Percentiles rank a stretch among this genome's conserved stretches.
Evolutionary conservation across 2,888 invertebrate genomes (phyloP).

Genomic region (Protonemura montana): DNA sequence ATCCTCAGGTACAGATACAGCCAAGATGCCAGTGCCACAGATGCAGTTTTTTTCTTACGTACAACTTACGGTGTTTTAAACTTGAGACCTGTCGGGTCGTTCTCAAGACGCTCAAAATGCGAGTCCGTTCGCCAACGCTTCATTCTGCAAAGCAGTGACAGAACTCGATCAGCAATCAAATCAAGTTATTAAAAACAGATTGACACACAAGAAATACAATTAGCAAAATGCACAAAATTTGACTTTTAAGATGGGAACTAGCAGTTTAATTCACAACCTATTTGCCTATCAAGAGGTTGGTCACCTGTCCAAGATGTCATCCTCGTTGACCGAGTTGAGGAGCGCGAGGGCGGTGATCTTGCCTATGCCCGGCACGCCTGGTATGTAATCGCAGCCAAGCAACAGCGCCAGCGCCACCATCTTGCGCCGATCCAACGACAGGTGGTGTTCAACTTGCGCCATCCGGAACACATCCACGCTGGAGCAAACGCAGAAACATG

Average conservation of each 20-base stretch:
- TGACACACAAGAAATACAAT: no score
- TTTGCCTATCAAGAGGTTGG: no score
- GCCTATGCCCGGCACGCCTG: slow-evolving; percentile 80
- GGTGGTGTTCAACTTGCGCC: slow-evolving; percentile 66
- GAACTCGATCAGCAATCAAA: no score
- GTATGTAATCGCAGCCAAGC: slow-evolving; percentile 87
- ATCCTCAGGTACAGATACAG: no score
- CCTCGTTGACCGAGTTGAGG: slow-evolving; percentile 69
- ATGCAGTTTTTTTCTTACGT: no score
- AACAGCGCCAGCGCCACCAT: slow-evolving; percentile 84
- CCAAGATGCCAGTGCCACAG: no score
- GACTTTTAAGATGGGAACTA: no score
- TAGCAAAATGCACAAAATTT: no score
- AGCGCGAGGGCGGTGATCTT: slow-evolving; percentile 79
- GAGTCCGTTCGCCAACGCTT: slow-evolving; percentile 70
- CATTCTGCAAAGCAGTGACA: slow-evolving; percentile 59
- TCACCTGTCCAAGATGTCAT: slow-evolving; percentile 70
- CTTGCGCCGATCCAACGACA: slow-evolving; percentile 81
- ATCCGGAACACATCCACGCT: slow-evolving; percentile 81
- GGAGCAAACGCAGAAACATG: slow-evolving; percentile 62
- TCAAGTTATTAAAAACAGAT: no score
- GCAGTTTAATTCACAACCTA: no score
- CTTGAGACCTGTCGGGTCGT: slow-evolving; percentile 52
- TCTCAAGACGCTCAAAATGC: slow-evolving; percentile 64
- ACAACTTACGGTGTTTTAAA: not conserved